A percentile compares a stretch with the other conserved stretches of the same genome.
Evolutionary conservation across 2,113 vertebrate species (phyloP).

Genomic region (Psilopsiagon aymara): DNA sequence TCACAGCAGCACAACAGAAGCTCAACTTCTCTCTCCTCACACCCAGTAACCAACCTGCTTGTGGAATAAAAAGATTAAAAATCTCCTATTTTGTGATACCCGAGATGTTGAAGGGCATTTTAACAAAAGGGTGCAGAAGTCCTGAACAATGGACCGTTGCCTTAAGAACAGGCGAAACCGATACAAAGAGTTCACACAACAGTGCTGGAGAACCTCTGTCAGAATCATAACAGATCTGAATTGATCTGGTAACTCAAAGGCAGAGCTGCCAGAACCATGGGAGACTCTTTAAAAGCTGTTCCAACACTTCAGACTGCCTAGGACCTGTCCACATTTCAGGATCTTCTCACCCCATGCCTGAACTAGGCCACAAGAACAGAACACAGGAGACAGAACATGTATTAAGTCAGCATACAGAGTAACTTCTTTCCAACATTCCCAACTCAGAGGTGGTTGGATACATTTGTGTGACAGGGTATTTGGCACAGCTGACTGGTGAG

Average conservation of each 20-base stretch:
- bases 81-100: background rate
- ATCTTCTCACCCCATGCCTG: background rate
- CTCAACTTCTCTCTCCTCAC: background rate
- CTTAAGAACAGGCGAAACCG: background rate
- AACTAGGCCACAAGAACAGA: conserved; percentile 17
- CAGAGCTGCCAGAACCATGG: background rate
- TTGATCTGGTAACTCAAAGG: background rate
- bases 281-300: background rate
- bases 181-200: background rate
- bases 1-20: background rate
- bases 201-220: background rate
- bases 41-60: background rate
- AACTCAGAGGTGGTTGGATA: background rate
- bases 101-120: background rate
- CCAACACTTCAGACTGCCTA: background rate
- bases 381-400: background rate
- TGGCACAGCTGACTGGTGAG: conserved; percentile 60
- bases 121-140: background rate
- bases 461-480: conserved; percentile 9
- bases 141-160: background rate
- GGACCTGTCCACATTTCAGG: background rate
- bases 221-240: background rate
- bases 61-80: background rate
- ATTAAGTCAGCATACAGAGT: conserved; percentile 22
- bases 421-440: conserved; percentile 42